A percentile compares a stretch with the other conserved stretches of the same genome.
These are phyloP conservation scores for Desoria tigrina DNA, from an alignment of 2,888 invertebrate genomes.

Conservation along the genomic window DNA sequence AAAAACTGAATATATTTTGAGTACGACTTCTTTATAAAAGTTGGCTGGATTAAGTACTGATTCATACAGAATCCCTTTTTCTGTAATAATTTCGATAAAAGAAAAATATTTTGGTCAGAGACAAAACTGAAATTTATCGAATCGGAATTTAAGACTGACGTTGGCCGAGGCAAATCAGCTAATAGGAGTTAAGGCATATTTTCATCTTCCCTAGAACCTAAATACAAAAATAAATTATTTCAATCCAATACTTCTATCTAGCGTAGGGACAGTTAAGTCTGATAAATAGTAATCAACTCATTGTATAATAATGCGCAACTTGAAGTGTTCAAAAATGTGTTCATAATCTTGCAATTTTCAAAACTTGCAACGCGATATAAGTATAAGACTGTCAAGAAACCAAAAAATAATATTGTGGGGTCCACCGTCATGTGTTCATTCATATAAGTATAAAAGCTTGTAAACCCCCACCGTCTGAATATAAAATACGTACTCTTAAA, in stretches of 20 bases:
- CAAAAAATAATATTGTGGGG: conserved; percentile 32
- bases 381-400: conserved; percentile 15
- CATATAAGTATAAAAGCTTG: background rate
- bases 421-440: conserved; percentile 46
- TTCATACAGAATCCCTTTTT: no score
- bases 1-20: no score
- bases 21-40: no score
- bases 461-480: no score
- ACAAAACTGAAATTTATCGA: no score
- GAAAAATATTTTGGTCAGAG: no score
- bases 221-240: no score
- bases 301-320: background rate
- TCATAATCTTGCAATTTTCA: conserved; percentile 4
- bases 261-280: background rate
- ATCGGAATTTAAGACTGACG: conserved; percentile 3
- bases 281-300: conserved; percentile 1
- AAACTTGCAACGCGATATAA: background rate
- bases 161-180: conserved; percentile 6
- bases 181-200: background rate
- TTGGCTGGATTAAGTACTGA: no score
- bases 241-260: background rate
- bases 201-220: no score
- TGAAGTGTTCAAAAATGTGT: conserved; percentile 5
- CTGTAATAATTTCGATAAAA: no score
- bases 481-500: no score